Base-by-base conservation (phyloP, 2,113 vertebrate genomes). In the Amia ocellicauda region DNA sequence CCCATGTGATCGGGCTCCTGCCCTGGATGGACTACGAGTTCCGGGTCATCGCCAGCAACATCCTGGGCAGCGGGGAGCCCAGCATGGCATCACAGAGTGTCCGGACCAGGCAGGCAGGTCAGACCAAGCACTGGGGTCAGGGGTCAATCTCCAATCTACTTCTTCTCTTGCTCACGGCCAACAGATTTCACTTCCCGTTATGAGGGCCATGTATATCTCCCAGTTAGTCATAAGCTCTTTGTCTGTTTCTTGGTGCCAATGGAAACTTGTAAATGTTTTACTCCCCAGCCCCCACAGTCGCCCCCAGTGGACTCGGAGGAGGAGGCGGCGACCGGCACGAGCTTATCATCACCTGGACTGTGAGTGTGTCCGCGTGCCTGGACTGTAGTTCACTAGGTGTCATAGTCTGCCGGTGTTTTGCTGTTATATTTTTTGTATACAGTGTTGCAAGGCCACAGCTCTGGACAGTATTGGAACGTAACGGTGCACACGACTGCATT, bases 11-110 rank as follows among this genome's bases (percentile, higher is more conserved):
- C 22, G 93, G 92, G 45, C 90, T 98, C 55, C 90, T 91, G 2
- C 94, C 95, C 1, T 99, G 96, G 96, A 96, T 93, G 91, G 94
- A 99, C 77, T 99, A 99, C 0, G 87, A 97, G 70, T 99, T 99
- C 69, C 93, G 94, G 45, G 92, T 98, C 64, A 61, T 93, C 0
- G 97, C 96, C 22, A 98, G 92, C 78, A 99, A 98, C 83, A 98
- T 98, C 59, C 81, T 99, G 72, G 96, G 95, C 60, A 89, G 88
- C 0, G 95, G 97, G 49, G 94, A 98, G 67, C 92, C 95, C 40
- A 99, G 97, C 62, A 80, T 91, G 61, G 89, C 97, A 27, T 98
- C 95, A 56, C 89, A 85, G 61, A 87, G 79, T 27, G 83, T 96
- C 70, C 91, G 92, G 19, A 99, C 95, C 62, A 91, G 91, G 75